Evolutionary conservation across 2,888 invertebrate genomes (phyloP), one percentile per base, ranked within the genome.

Genomic region (Acanthococcus lagerstroemiae): DNA sequence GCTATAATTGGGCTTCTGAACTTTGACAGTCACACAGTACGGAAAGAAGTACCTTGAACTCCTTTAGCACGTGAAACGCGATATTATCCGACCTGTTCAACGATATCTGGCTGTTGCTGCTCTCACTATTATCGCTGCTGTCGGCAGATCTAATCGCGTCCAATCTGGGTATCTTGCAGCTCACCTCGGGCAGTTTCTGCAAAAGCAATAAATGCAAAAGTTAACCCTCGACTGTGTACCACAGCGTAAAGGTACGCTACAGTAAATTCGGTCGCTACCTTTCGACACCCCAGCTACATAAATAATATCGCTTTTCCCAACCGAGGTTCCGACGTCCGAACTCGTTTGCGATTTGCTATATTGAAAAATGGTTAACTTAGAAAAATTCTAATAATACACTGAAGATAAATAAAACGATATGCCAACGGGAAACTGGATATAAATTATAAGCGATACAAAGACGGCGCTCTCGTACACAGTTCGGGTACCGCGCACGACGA

Each of bases 131-230:
- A 24, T 66, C 66, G 30, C 66, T 66, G 15, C 44, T 56, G 6
- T 66, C 66, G 2, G 66, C 56, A n/a, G 66, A 56, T 57, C 24
- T 66, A 1, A 66, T 55, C 5, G 48, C n/a, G 45, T 66, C 66
- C n/a, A 66, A 37, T 21, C 66, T 44, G 5, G 66, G 66, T 57
- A 66, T 66, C 50, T 66, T 66, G 50, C 66, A 57, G 4, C 22
- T 26, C 5, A 30, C 30, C 37, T 48, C 56, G 0, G 66, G 56
- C 4, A 66, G 21, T 50, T 50, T 50, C 66, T 66, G 48, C 9
- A 26, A 26, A 24, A 15, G 2, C 3, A 17, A 27, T 52, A 21
- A 15, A 45, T 7, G 6, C 27, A 56, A 22, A 19, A 6, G 21
- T 24, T n/a, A n/a, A n/a, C n/a, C n/a, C n/a, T n/a, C n/a, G n/a